Conservation (phyloP, 2,888 invertebrate species). For the Melinopterus prodromus region DNA sequence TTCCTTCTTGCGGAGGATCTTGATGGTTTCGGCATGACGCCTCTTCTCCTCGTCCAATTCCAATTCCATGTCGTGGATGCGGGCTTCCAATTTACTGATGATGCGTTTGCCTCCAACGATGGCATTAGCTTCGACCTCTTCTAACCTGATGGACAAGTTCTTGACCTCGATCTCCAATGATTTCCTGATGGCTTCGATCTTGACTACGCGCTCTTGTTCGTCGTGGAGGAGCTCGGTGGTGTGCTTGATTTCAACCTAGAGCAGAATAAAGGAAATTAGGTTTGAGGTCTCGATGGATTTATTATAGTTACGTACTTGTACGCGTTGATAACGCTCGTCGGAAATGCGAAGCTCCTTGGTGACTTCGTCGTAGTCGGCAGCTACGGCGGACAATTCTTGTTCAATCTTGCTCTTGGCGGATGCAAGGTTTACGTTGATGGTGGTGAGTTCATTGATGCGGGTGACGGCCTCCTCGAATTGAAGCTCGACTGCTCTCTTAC, state of each 20-base stretch:
- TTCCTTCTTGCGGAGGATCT: slow-evolving; percentile 98
- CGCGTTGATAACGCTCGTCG: slow-evolving; percentile 95
- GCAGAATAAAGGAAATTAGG: too few relatives aligned
- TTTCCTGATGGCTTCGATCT: slow-evolving; percentile 97
- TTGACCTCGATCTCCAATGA: slow-evolving; percentile 97
- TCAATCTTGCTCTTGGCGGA: slow-evolving; percentile 95
- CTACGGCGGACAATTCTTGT: slow-evolving; percentile 89
- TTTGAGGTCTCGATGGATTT: not conserved
- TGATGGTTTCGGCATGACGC: slow-evolving; percentile 96
- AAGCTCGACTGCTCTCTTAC: slow-evolving; percentile 89
- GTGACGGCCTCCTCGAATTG: slow-evolving; percentile 90
- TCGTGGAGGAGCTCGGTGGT: slow-evolving; percentile 93
- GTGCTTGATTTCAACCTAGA: slow-evolving; percentile 88
- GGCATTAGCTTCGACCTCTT: slow-evolving; percentile 97
- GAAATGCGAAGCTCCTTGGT: slow-evolving; percentile 92
- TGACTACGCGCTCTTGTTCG: slow-evolving; percentile 95
- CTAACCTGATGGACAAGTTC: slow-evolving; percentile 90
- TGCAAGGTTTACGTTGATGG: slow-evolving; percentile 94
- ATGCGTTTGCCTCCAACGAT: slow-evolving; percentile 96
- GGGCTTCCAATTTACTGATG: slow-evolving; percentile 96
- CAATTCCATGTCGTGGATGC: slow-evolving; percentile 93
- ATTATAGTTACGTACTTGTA: slow-evolving; percentile 64
- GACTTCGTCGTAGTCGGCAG: slow-evolving; percentile 97
- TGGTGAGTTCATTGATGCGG: slow-evolving; percentile 93
- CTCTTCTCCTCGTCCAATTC: slow-evolving; percentile 97